Evolutionary conservation across 2,888 invertebrate genomes (phyloP).

Genomic region (Tanypteryx hageni): DNA sequence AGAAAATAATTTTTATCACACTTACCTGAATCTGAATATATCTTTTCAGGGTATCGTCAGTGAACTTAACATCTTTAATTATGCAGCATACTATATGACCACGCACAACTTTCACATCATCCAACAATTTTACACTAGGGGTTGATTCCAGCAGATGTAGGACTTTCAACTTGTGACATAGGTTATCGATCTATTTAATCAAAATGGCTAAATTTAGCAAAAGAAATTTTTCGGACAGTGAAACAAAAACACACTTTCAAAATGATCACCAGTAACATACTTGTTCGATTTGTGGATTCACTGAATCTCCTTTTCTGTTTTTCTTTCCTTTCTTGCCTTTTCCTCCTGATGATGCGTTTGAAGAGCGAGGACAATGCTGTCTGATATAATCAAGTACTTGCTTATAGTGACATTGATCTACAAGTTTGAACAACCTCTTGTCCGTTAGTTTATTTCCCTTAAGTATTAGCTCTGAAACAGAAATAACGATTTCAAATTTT

Average conservation of each 20-base stretch:
- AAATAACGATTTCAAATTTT: constrained; percentile 13
- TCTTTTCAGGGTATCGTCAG: constrained; percentile 82
- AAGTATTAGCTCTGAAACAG: constrained; percentile 81
- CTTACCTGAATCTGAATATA: constrained; percentile 83
- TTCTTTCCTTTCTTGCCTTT: constrained; percentile 73
- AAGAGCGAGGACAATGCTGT: constrained; percentile 77
- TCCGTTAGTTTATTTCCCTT: constrained; percentile 86
- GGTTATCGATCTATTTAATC: constrained; percentile 66
- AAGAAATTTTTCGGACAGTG: constrained; percentile 43
- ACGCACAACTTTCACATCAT: constrained; percentile 79
- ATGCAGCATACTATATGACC: constrained; percentile 86
- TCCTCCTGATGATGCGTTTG: constrained; percentile 70
- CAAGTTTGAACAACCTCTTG: constrained; percentile 84
- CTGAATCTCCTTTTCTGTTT: constrained; percentile 69
- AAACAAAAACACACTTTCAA: constrained; percentile 69
- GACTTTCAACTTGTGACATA: constrained; percentile 72
- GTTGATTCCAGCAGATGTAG: constrained; percentile 77
- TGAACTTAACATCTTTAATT: constrained; percentile 81
- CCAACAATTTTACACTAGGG: constrained; percentile 77
- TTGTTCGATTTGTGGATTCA: constrained; percentile 68
- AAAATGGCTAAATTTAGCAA: neutral
- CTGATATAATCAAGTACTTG: constrained; percentile 87
- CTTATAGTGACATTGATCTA: constrained; percentile 85
- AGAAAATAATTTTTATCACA: neutral
- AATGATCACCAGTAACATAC: constrained; percentile 67